A percentile compares a stretch with the other conserved stretches of the same genome.
Evolutionary conservation across 2,113 vertebrate genomes (phyloP).

Genomic region (Etheostoma spectabile): DNA sequence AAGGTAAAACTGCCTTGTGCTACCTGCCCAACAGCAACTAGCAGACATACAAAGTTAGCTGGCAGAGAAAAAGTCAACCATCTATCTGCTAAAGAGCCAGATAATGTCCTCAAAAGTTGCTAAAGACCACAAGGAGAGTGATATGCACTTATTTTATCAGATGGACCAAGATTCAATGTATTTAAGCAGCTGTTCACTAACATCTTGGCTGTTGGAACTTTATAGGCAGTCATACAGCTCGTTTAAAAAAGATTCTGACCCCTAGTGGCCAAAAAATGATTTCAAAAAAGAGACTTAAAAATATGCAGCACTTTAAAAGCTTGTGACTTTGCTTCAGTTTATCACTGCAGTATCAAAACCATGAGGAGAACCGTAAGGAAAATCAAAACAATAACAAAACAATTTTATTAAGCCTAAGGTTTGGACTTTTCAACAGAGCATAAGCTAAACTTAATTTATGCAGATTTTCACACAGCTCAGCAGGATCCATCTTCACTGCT

Average conservation of each 20-base stretch:
- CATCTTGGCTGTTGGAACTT: neutral
- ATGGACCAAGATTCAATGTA: neutral
- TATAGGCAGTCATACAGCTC: neutral
- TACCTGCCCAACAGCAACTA: neutral
- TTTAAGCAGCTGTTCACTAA: neutral
- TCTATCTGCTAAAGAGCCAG: neutral
- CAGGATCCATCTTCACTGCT: conserved; percentile 1
- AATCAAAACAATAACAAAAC: neutral
- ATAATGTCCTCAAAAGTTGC: neutral
- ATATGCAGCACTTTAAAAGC: conserved; percentile 42
- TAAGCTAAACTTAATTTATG: conserved; percentile 40
- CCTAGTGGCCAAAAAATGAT: conserved; percentile 18
- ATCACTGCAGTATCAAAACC: neutral
- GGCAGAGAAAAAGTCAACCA: neutral
- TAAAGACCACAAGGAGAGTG: neutral
- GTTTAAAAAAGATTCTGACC: neutral
- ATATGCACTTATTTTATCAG: neutral
- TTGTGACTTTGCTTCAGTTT: conserved; percentile 24
- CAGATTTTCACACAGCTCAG: conserved; percentile 10
- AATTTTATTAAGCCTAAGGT: neutral
- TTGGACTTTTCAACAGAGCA: conserved; percentile 28
- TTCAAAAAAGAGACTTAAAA: conserved; percentile 26
- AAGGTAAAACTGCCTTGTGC: neutral
- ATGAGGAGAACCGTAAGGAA: neutral
- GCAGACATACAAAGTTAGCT: neutral